phyloP scores from a whole-genome alignment of 1,140 invertebrate genomes.

The Lordiphosa mommai region DNA sequence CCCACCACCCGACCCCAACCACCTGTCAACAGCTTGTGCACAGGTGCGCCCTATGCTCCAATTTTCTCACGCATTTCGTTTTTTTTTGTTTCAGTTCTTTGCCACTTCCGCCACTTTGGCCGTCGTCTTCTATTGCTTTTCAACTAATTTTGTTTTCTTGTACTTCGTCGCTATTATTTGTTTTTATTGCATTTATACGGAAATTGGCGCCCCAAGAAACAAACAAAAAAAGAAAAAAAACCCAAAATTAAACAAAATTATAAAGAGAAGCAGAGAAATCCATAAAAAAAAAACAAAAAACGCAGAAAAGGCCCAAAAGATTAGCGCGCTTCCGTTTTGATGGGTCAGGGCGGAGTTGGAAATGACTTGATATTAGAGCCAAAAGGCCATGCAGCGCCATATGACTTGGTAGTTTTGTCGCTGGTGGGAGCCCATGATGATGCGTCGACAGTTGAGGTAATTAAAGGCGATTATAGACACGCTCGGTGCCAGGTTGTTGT shows the following conservation, averaged over 20 bases:
- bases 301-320: constrained; percentile 31
- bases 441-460: constrained; percentile 39
- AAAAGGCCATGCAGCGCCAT: constrained; percentile 25
- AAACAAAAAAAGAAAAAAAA: constrained; percentile 8
- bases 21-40: constrained; percentile 15
- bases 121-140: constrained; percentile 38
- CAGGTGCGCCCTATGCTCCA: constrained; percentile 44
- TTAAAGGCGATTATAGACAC: constrained; percentile 73
- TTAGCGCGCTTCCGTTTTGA: constrained; percentile 64
- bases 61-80: constrained; percentile 69
- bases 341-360: constrained; percentile 13
- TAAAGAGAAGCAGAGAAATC: constrained; percentile 46
- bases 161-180: constrained; percentile 71
- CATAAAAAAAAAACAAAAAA: constrained; percentile 37
- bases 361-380: constrained; percentile 63
- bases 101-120: constrained; percentile 52
- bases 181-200: constrained; percentile 77
- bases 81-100: constrained; percentile 8
- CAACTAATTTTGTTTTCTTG: constrained; percentile 74
- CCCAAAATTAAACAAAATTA: constrained; percentile 58
- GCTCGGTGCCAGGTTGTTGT: constrained; percentile 31
- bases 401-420: constrained; percentile 2
- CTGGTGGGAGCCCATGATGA: constrained; percentile 10
- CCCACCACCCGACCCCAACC: neutral
- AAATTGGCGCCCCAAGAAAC: constrained; percentile 58